Conservation (phyloP, 2,797 vertebrate genomes). For the Cottoperca gobio region DNA sequence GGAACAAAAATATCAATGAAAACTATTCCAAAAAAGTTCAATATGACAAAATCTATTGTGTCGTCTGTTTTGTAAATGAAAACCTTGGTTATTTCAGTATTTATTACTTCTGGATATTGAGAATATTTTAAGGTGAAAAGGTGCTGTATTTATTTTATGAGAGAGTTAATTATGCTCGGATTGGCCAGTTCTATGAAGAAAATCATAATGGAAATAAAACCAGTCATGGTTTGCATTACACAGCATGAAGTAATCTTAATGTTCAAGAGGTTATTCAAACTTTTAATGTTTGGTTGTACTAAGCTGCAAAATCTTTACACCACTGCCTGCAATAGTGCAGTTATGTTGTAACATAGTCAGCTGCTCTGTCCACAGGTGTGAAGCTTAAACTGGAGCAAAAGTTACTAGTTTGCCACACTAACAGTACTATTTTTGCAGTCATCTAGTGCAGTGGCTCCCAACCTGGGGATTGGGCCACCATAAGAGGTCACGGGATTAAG, state of each 20-base stretch:
- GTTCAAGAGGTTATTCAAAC: neutral
- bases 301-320: neutral
- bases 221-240: slow-evolving; percentile 46
- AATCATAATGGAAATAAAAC: slow-evolving; percentile 73
- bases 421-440: too few species aligned
- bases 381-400: too few species aligned
- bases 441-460: too few species aligned
- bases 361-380: too few species aligned
- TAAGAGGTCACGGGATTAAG: too few species aligned
- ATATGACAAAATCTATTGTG: slow-evolving; percentile 75
- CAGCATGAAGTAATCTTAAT: neutral
- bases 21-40: slow-evolving; percentile 61
- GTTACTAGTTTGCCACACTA: too few species aligned
- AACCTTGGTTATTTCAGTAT: slow-evolving; percentile 78
- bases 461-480: too few species aligned
- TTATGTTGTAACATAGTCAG: too few species aligned
- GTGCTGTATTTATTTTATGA: slow-evolving; percentile 83
- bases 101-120: slow-evolving; percentile 80
- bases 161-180: slow-evolving; percentile 73
- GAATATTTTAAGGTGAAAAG: slow-evolving; percentile 82
- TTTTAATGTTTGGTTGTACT: neutral
- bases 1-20: slow-evolving; percentile 76
- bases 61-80: slow-evolving; percentile 83
- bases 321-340: neutral
- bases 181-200: slow-evolving; percentile 73